phyloP scores from a whole-genome alignment of 2,113 vertebrate genomes.

The Neotoma lepida region DNA sequence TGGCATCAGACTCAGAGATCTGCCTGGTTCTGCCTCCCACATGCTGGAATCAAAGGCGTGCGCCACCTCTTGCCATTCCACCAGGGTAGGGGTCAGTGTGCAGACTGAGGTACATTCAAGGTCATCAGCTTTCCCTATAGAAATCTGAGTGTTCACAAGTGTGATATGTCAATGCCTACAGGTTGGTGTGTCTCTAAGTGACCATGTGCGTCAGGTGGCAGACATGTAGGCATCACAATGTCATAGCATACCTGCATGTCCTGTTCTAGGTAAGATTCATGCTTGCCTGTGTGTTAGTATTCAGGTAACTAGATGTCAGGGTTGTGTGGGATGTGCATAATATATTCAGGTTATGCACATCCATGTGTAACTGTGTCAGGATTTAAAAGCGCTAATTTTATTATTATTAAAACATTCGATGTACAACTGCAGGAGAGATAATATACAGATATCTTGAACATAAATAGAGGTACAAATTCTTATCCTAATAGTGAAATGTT shows the following conservation, averaged over 20 bases:
- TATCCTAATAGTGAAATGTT: no score
- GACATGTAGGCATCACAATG: neutral
- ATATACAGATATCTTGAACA: no score
- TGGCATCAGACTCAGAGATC: neutral
- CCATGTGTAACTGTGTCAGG: neutral
- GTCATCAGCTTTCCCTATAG: neutral
- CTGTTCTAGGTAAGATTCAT: neutral
- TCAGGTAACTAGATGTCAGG: neutral
- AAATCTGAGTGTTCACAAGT: no score
- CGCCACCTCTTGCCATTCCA: neutral
- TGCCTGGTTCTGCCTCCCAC: neutral
- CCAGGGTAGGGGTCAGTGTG: neutral
- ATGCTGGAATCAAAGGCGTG: neutral
- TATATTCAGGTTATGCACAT: neutral
- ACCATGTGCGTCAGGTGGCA: neutral
- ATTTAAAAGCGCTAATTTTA: neutral
- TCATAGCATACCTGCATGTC: neutral
- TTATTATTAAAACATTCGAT: no score
- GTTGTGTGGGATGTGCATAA: fast-evolving
- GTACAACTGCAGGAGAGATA: no score
- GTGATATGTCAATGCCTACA: neutral
- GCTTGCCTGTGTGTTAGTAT: neutral
- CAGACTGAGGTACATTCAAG: neutral
- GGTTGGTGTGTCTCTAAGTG: neutral
- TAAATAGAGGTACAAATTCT: no score